phyloP scores from a whole-genome alignment of 2,113 vertebrate genomes.

The Thunnus maccoyii region DNA sequence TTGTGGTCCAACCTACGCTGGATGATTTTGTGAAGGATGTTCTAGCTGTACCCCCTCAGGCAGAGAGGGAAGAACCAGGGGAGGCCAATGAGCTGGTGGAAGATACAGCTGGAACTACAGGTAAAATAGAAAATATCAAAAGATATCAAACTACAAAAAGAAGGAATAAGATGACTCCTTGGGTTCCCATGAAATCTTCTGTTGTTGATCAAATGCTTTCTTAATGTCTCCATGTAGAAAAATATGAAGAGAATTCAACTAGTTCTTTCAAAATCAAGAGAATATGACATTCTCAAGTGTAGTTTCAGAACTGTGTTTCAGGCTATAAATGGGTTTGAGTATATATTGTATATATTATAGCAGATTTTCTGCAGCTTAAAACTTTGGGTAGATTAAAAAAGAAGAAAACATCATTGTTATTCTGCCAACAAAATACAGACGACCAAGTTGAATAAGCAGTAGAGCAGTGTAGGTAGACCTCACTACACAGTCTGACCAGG shows the following conservation, averaged over 20 bases:
- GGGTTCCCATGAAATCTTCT: too few species aligned
- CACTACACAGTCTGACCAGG: slow-evolving; percentile 11
- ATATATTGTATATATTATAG: slow-evolving; percentile 10
- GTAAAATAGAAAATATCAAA: slow-evolving; percentile 40
- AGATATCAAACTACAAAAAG: background rate
- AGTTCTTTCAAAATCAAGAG: background rate
- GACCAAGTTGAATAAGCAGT: slow-evolving; percentile 45
- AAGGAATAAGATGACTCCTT: background rate
- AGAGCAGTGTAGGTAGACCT: slow-evolving; percentile 1
- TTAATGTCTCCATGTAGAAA: background rate
- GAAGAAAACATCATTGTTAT: slow-evolving; percentile 20
- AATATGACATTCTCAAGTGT: background rate
- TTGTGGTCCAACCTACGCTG: slow-evolving; percentile 45
- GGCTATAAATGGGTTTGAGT: background rate
- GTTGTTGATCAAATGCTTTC: background rate
- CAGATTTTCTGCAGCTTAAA: slow-evolving; percentile 44
- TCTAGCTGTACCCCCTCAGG: slow-evolving; percentile 41
- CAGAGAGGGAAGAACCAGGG: slow-evolving; percentile 47
- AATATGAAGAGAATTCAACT: background rate
- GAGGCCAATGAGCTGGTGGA: slow-evolving; percentile 64
- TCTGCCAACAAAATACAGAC: slow-evolving; percentile 54
- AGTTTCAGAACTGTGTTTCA: slow-evolving; percentile 33
- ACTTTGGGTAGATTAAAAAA: slow-evolving; percentile 42
- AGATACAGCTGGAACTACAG: slow-evolving; percentile 51
- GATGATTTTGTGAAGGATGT: slow-evolving; percentile 57